Evolutionary conservation across 2,888 invertebrate species (phyloP).

Genomic region (Rotaria socialis): DNA sequence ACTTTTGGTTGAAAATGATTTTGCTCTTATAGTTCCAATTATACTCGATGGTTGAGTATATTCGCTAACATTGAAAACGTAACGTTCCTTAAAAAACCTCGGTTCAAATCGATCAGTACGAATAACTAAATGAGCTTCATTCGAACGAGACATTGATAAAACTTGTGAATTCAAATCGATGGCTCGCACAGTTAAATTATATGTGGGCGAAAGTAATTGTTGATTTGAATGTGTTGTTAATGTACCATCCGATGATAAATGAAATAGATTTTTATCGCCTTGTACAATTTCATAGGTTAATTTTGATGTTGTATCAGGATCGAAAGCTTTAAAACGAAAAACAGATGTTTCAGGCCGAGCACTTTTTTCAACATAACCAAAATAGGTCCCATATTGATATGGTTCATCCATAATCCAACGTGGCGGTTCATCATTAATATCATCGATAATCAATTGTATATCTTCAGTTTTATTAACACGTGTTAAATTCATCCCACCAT

Average conservation of each 20-base stretch:
- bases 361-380: constrained; percentile 19
- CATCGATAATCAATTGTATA: constrained; percentile 3
- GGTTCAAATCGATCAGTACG: neutral
- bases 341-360: constrained; percentile 10
- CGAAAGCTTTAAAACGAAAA: constrained; percentile 18
- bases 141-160: neutral
- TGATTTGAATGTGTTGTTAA: constrained; percentile 31
- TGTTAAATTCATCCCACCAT: neutral
- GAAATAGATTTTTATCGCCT: neutral
- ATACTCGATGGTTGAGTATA: constrained; percentile 17
- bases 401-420: constrained; percentile 46
- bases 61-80: constrained; percentile 4
- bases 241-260: constrained; percentile 23
- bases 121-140: neutral
- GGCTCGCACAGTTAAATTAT: constrained; percentile 7
- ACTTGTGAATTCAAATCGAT: neutral
- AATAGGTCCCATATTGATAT: constrained; percentile 32
- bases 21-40: neutral
- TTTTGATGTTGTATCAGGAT: neutral
- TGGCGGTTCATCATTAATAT: constrained; percentile 45
- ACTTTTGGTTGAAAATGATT: neutral
- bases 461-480: constrained; percentile 35
- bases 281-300: constrained; percentile 28
- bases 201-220: neutral
- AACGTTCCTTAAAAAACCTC: neutral